Percentiles rank a stretch among this genome's conserved stretches.
These are phyloP conservation scores for Acanthurus leucopareius DNA, from an alignment of 2,797 vertebrate species.

Conservation along the genomic window DNA sequence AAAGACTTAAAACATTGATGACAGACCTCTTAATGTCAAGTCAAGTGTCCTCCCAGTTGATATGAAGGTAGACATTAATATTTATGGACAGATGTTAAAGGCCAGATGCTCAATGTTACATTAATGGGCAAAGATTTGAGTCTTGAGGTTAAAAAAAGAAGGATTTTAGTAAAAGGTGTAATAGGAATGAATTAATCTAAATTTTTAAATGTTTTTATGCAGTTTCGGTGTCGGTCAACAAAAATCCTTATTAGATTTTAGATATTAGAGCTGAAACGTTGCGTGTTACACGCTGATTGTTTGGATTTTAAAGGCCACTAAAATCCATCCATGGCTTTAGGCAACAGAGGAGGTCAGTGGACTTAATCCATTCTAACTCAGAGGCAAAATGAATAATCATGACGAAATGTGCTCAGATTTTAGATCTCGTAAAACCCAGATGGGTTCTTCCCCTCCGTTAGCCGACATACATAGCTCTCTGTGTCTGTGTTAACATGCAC, in stretches of 20 bases:
- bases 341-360: slow-evolving; percentile 16
- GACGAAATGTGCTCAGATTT: not conserved
- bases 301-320: slow-evolving; percentile 1
- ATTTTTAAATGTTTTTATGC: slow-evolving; percentile 8
- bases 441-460: not conserved
- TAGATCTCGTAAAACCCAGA: not conserved
- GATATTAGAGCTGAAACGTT: not conserved
- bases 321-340: slow-evolving; percentile 7
- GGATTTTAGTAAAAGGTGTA: not conserved
- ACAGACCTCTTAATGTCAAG: not conserved
- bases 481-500: slow-evolving; percentile 69
- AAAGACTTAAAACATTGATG: not conserved
- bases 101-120: not conserved
- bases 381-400: slow-evolving; percentile 14
- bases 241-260: slow-evolving; percentile 1
- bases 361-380: slow-evolving; percentile 17
- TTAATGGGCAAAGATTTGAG: not conserved
- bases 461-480: slow-evolving; percentile 39
- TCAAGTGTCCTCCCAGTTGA: slow-evolving; percentile 55
- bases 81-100: not conserved
- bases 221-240: slow-evolving; percentile 12
- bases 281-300: not conserved
- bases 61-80: not conserved
- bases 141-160: not conserved
- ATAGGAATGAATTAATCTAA: not conserved